Conservation (phyloP, 2,113 vertebrate species). For the Periophthalmodon schlosseri region DNA sequence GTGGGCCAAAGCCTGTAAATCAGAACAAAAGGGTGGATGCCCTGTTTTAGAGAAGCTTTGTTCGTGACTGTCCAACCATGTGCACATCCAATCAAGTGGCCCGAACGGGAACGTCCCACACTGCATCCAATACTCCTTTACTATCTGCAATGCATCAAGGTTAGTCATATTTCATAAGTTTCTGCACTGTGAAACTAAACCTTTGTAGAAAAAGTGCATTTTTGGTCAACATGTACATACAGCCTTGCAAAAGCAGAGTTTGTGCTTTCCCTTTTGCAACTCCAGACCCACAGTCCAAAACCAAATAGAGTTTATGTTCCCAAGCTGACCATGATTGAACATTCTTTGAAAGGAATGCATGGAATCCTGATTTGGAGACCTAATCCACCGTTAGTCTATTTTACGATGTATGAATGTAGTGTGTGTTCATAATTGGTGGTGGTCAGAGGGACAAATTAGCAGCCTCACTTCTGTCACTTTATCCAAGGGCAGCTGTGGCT, state of each 20-base stretch:
- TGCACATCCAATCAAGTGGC: constrained; percentile 67
- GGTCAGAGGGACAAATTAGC: no score
- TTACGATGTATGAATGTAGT: neutral
- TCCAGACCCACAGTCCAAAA: constrained; percentile 14
- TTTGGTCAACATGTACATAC: constrained; percentile 9
- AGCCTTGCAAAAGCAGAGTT: constrained; percentile 24
- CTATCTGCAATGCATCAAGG: constrained; percentile 54
- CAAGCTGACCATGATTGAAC: constrained; percentile 45
- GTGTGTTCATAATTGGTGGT: neutral
- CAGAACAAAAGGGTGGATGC: constrained; percentile 73
- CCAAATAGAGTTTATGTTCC: constrained; percentile 58
- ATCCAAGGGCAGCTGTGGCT: no score
- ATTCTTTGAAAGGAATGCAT: constrained; percentile 73
- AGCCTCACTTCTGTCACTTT: no score
- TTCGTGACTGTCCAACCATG: constrained; percentile 77
- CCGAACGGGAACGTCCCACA: constrained; percentile 56
- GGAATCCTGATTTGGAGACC: constrained; percentile 60
- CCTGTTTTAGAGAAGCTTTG: constrained; percentile 76
- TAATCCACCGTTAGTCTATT: constrained; percentile 29
- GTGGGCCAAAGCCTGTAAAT: constrained; percentile 50
- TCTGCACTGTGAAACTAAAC: neutral
- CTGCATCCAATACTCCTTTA: constrained; percentile 45
- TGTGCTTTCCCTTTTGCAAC: constrained; percentile 15
- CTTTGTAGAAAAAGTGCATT: neutral
- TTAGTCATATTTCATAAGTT: constrained; percentile 17